Evolutionary conservation across 2,888 invertebrate species (phyloP), one percentile per base, ranked within the genome.

Genomic region (Pandemis cinnamomeana): DNA sequence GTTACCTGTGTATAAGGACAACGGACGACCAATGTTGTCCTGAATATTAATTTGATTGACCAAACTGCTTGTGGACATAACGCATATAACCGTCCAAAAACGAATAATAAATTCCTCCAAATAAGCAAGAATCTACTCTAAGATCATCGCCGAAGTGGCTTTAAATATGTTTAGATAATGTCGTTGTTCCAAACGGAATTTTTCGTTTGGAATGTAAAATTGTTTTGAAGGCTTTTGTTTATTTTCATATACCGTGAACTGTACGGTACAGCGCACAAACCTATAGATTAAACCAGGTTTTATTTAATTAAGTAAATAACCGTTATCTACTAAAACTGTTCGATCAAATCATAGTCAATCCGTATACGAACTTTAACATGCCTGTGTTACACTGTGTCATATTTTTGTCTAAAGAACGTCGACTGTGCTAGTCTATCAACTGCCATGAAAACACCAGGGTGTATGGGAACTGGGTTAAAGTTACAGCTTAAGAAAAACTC

Each of bases 1-100:
- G 78, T 78, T 88, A 87, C 88, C 87, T 88, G 87, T 84, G 79
- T 78, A 85, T 84, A 87, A 88, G 89, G 88, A 86, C 84, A 89
- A 88, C 88, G 90, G 90, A 79, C 79, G 74, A 79, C 79, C 81
- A 83, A 84, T 82, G 81, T 84, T 84, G 91, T 85, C 86, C 87
- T 89, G 92, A 88, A 92, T 92, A 88, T 86, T 85, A 89, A 91
- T 88, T 72, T 48, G 67, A 69, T 72, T 76, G 74, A 70, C 75
- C 67, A 74, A 67, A 62, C 6, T 55, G 2, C 7, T 27, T 68
- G 44, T 72, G 55, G 51, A 55, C 62, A 44, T 44, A 72, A 61
- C 61, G 42, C 7, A 27, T 27, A 58, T 13, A 8, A 11, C 13
- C 2, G 27, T 7, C 58, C 7, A 13, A 36, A 61, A 58, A 27